phyloP scores from a whole-genome alignment of 2,113 vertebrate species.

The Laterallus jamaicensis region DNA sequence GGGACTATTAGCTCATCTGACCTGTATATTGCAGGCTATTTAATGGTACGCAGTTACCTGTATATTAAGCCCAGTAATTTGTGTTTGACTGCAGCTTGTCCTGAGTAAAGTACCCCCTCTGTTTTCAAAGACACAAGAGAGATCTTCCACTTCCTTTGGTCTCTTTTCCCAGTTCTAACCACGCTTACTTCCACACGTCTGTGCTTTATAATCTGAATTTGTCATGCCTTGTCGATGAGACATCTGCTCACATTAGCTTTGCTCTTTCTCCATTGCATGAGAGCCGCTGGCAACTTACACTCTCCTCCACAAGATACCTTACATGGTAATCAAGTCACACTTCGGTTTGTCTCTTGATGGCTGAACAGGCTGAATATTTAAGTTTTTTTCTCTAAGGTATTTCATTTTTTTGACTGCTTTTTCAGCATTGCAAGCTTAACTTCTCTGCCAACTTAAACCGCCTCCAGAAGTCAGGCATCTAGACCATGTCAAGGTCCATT shows the following conservation, averaged over 20 bases:
- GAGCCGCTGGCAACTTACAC: not conserved
- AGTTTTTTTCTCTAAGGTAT: not conserved
- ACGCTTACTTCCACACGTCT: not conserved
- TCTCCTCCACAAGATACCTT: not conserved
- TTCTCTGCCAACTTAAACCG: not conserved
- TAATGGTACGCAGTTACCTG: not conserved
- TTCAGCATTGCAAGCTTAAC: not conserved
- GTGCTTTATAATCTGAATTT: not conserved
- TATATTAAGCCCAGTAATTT: not conserved
- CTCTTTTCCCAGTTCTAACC: not conserved
- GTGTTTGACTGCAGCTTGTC: not conserved
- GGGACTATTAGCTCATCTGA: conserved; percentile 41
- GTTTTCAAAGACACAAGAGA: not conserved
- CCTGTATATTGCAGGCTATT: not conserved
- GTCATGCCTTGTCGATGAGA: not conserved
- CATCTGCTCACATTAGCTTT: not conserved
- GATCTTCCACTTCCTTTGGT: not conserved
- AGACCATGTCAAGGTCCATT: not conserved
- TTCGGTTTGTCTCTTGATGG: not conserved
- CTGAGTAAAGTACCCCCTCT: not conserved
- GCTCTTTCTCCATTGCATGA: not conserved
- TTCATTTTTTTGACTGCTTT: not conserved
- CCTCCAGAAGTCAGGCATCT: not conserved
- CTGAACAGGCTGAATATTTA: not conserved
- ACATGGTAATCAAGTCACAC: not conserved